Base-by-base conservation (phyloP, 2,113 vertebrate genomes). In the Tyto alba region DNA sequence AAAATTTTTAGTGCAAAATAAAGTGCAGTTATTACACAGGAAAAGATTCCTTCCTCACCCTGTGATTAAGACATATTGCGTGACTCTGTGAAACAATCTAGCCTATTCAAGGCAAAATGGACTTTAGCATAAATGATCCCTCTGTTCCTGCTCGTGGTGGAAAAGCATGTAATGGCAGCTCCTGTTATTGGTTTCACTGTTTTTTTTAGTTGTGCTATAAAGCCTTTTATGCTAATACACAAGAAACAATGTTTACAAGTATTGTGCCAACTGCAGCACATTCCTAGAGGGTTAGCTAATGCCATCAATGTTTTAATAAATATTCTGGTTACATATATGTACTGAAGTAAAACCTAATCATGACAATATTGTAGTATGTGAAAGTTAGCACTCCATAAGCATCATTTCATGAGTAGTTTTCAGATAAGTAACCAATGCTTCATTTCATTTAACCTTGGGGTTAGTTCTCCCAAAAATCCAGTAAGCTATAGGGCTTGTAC, bases 1-100 rank as follows among this genome's bases (percentile, higher is more conserved):
- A 97, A 97, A 96, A 93, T 22, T 68, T 72, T 47, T 69, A 90
- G 88, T 95, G 7, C 68, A 96, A 97, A 95, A 64, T 93, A 96
- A 96, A 96, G 85, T 96, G 88, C 88, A 96, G 76, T 73, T 88
- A 91, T 22, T 93, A 85, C 76, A 96, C 38, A 21, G 95, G 78
- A 95, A 89, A 69, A 96, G 30, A 88, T 43, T 85, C 72, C 64
- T 72, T 92, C 62, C 55, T 90, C 52, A 86, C 85, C 62, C 82
- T 89, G 62, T 91, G 79, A 95, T 63, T 78, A 92, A 91, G 72
- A 91, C 38, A 76, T 79, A 81, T 57, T 90, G 91, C 71, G 41
- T 93, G 73, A 88, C 67, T 16, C 81, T 78, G 13, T 89, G 78
- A 96, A 91, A 96, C 56, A 91, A 88, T 88, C 75, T 62, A 88